Evolutionary conservation across 2,113 vertebrate species (phyloP).

Genomic region (Propithecus coquereli): DNA sequence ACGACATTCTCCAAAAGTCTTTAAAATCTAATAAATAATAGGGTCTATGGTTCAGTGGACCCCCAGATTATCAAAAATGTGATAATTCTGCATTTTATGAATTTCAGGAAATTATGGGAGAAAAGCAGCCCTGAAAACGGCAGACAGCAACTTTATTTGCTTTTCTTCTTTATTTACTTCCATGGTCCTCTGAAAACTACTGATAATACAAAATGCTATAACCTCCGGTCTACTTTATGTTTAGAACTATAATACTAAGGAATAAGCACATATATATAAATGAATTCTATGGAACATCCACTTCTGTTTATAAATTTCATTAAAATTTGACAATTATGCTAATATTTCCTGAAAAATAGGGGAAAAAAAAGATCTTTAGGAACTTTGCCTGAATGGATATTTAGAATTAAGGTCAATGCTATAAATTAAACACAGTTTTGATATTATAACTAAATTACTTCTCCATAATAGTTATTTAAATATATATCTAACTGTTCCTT

Average conservation of each 20-base stretch:
- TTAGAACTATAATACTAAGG: background rate
- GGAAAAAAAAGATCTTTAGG: background rate
- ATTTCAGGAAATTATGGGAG: background rate
- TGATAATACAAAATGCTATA: background rate
- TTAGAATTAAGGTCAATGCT: background rate
- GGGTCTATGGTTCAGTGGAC: background rate
- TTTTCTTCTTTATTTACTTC: constrained; percentile 4
- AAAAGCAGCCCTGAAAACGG: background rate
- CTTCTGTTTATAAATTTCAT: constrained; percentile 34
- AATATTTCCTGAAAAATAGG: background rate
- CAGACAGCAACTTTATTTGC: background rate
- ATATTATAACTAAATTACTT: background rate
- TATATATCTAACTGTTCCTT: background rate
- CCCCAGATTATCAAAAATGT: background rate
- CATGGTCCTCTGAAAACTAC: constrained; percentile 24
- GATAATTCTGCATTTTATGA: background rate
- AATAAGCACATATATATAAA: background rate
- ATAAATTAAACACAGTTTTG: constrained; percentile 11
- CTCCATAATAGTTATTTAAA: background rate
- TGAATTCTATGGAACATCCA: background rate
- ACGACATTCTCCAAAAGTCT: background rate
- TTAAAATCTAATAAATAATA: constrained; percentile 19
- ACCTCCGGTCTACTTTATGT: background rate
- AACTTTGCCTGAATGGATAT: background rate
- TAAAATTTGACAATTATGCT: background rate